These are phyloP conservation scores for Diorhabda carinulata DNA, from an alignment of 1,140 invertebrate genomes.

Conservation along the genomic window DNA sequence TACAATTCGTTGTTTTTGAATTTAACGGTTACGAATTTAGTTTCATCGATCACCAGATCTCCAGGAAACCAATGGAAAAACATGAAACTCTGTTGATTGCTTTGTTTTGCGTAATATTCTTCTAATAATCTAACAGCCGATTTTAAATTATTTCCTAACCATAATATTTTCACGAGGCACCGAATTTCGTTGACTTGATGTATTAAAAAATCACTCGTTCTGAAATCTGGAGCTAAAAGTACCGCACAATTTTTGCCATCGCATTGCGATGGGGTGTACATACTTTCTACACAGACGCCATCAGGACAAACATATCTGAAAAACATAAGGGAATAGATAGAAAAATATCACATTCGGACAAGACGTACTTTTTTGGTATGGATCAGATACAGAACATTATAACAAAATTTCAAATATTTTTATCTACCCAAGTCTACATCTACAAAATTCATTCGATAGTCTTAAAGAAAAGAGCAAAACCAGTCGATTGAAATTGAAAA, in stretches of 20 bases:
- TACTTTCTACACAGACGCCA: constrained; percentile 54
- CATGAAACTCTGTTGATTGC: constrained; percentile 51
- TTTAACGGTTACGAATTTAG: constrained; percentile 50
- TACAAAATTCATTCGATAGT: no score
- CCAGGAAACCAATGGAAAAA: constrained; percentile 68
- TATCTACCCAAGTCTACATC: no score
- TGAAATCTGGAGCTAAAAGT: constrained; percentile 55
- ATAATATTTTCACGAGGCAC: constrained; percentile 58
- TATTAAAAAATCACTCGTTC: constrained; percentile 52
- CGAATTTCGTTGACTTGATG: constrained; percentile 55
- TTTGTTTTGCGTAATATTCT: constrained; percentile 28
- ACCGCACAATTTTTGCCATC: constrained; percentile 52
- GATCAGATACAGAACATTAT: no score
- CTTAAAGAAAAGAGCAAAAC: no score
- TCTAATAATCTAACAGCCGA: not conserved
- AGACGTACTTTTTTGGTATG: no score
- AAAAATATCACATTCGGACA: no score
- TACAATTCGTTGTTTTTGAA: constrained; percentile 56
- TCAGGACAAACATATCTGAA: constrained; percentile 53
- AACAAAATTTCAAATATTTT: no score
- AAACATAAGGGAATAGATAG: constrained; percentile 17
- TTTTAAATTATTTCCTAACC: constrained; percentile 59
- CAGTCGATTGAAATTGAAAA: no score
- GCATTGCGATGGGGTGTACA: constrained; percentile 58
- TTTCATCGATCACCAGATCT: constrained; percentile 54